Evolutionary conservation across 2,888 invertebrate genomes (phyloP), one percentile per base, ranked within the genome.

Genomic region (Parascotia fuliginaria): DNA sequence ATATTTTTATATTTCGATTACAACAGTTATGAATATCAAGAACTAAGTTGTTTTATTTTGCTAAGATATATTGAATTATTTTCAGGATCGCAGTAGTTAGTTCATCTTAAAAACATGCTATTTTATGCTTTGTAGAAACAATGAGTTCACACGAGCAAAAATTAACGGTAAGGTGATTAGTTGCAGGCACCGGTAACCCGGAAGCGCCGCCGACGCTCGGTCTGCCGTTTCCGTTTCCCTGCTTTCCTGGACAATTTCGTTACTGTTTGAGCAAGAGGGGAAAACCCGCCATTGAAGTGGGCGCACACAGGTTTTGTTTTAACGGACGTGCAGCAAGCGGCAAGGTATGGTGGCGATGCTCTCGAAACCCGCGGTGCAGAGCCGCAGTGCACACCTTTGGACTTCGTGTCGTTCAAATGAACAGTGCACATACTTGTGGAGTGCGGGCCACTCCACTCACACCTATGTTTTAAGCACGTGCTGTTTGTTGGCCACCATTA

Each of bases 271-370:
- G 91, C 71, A 91, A 92, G 69, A 82, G 92, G 1, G 92, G 92
- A 22, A 91, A 91, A 70, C 90, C 89, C 24, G 91, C 92, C 22
- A 92, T 92, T 51, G 91, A 92, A 66, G 89, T 92, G 51, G 92
- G 91, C 38, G 90, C 92, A 22, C 92, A 92, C 70, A 79, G 92
- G 58, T 92, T 92, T 65, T 92, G 91, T 69, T 91, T 90, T 72
- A 91, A 92, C 67, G 92, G 91, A 3, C 87, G 91, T 36, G 91
- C 92, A 3, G 92, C 91, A 16, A 90, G 91, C 57, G 92, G 91
- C 47, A 92, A 92, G 70, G 91, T 92, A 24, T 91, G 92, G 92
- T 92, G 92, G 92, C 83, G 92, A 0, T 92, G 92, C 64, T 91
- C 91, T 38, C 79, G 92, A 29, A 92, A 92, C 70, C 92, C 92